Evolutionary conservation across 2,113 vertebrate genomes (phyloP).

Genomic region (Gila orcuttii): DNA sequence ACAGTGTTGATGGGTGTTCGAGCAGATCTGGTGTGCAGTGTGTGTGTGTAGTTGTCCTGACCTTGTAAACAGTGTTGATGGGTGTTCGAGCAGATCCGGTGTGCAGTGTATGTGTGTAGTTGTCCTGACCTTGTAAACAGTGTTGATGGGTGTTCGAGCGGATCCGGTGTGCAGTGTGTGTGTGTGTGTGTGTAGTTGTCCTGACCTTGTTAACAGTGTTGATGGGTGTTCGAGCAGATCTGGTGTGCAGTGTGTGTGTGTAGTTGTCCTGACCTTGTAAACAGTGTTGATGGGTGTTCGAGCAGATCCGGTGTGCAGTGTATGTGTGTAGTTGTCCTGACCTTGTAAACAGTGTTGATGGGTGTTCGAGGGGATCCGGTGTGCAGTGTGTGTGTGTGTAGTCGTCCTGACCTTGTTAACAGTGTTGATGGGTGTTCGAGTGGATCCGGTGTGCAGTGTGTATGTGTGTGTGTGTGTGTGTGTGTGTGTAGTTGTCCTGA

Average conservation of each 20-base stretch:
- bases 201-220: conserved; percentile 82
- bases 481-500: conserved; percentile 1
- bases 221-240: conserved; percentile 84
- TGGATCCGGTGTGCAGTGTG: conserved; percentile 7
- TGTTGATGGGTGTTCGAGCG: no score
- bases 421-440: conserved; percentile 92
- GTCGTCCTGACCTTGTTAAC: conserved; percentile 67
- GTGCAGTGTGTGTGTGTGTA: conserved; percentile 66
- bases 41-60: conserved; percentile 4
- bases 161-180: no score
- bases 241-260: neutral
- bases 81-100: conserved; percentile 74
- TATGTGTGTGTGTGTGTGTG: no score
- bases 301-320: conserved; percentile 84
- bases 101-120: no score
- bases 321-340: conserved; percentile 7
- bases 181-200: neutral
- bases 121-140: no score
- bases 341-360: conserved; percentile 85
- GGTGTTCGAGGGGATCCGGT: conserved; percentile 88
- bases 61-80: conserved; percentile 86
- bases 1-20: conserved; percentile 94
- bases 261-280: conserved; percentile 44
- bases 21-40: no score
- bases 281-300: conserved; percentile 95